These are phyloP conservation scores for Alligator sinensis DNA, from an alignment of 2,113 vertebrate species.

Conservation along the genomic window DNA sequence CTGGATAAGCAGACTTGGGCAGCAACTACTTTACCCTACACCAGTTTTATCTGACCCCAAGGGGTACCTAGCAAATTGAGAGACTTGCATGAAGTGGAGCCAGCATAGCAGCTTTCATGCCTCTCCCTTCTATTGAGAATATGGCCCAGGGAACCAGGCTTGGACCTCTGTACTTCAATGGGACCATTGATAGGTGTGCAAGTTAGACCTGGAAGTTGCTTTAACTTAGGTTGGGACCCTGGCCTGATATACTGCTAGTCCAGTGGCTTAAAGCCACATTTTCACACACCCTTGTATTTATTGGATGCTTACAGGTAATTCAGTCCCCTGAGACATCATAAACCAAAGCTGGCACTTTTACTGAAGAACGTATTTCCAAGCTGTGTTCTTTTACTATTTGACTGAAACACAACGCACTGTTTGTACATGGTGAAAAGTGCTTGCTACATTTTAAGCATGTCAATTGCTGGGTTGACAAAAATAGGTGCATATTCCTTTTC, in stretches of 20 bases:
- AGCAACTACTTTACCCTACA: no score
- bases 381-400: neutral
- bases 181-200: neutral
- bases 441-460: neutral
- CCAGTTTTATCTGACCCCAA: no score
- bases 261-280: neutral
- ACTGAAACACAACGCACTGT: neutral
- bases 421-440: neutral
- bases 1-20: no score
- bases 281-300: no score
- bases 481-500: neutral
- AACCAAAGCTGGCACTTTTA: neutral
- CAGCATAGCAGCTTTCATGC: neutral
- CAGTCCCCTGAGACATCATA: neutral
- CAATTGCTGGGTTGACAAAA: neutral
- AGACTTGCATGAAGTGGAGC: accelerated
- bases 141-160: neutral
- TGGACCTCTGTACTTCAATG: neutral
- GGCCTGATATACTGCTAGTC: neutral
- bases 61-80: no score
- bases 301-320: neutral
- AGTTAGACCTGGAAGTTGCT: neutral
- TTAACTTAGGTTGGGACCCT: neutral
- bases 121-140: neutral
- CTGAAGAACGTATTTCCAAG: neutral